These are phyloP conservation scores for Caloenas nicobarica DNA, from an alignment of 2,113 vertebrate species.

Conservation along the genomic window DNA sequence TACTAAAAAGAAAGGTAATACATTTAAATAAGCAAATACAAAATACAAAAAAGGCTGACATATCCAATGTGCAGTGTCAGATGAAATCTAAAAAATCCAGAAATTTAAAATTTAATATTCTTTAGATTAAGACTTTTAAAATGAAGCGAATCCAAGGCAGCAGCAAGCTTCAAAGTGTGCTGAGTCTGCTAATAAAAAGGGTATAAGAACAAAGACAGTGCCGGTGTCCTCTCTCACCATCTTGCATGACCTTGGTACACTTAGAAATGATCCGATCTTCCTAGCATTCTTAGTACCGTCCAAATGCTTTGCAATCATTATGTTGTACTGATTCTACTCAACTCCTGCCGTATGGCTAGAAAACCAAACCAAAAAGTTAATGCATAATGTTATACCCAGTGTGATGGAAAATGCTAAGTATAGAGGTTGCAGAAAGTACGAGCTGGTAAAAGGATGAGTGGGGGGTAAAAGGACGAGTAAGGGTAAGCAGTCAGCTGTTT, in stretches of 20 bases:
- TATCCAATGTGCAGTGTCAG: conserved; percentile 88
- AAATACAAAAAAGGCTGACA: conserved; percentile 92
- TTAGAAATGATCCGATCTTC: conserved; percentile 70
- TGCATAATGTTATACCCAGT: neutral
- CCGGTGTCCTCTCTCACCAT: conserved; percentile 70
- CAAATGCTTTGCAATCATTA: conserved; percentile 75
- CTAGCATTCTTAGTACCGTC: conserved; percentile 65
- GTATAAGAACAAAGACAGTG: conserved; percentile 80
- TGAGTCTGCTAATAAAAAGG: conserved; percentile 89
- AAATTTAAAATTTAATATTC: conserved; percentile 81
- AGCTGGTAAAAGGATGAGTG: conserved; percentile 34
- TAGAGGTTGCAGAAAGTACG: neutral
- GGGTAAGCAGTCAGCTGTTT: conserved; percentile 59
- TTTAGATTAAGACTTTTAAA: conserved; percentile 83
- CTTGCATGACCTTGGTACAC: conserved; percentile 67
- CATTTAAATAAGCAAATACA: conserved; percentile 89
- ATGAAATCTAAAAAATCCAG: conserved; percentile 89
- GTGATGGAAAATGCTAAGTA: neutral
- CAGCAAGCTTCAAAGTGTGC: conserved; percentile 88
- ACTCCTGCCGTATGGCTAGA: conserved; percentile 96
- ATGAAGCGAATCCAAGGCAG: conserved; percentile 80
- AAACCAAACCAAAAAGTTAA: conserved; percentile 55
- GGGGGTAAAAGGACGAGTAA: conserved; percentile 48
- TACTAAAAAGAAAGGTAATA: conserved; percentile 80
- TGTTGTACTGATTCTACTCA: conserved; percentile 93